Evolutionary conservation across 2,113 vertebrate species (phyloP).

Genomic region (Rhynchomys soricoides): DNA sequence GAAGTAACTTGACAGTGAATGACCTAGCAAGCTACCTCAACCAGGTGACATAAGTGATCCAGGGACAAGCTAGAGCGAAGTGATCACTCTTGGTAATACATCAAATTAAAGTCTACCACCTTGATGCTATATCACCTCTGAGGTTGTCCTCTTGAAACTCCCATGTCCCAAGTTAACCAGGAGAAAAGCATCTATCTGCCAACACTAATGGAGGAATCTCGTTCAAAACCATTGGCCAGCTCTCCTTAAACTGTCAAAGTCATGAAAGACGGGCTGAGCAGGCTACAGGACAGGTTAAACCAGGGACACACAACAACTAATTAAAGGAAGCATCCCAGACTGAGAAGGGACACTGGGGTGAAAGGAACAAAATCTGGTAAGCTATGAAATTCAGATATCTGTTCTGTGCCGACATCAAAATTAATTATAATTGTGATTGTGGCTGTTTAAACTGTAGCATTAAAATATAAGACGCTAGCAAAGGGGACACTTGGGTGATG

Average conservation of each 20-base stretch:
- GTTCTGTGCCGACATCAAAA: neutral
- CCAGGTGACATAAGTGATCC: neutral
- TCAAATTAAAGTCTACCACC: too few species aligned
- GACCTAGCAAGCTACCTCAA: neutral
- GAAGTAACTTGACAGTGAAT: neutral
- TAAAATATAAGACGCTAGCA: neutral
- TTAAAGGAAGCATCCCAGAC: neutral
- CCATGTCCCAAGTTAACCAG: rapidly evolving
- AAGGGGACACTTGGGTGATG: rapidly evolving
- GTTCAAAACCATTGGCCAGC: neutral
- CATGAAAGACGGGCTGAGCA: neutral
- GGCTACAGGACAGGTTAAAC: neutral
- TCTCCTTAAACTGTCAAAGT: neutral
- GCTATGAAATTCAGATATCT: neutral
- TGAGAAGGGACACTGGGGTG: neutral
- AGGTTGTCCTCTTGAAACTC: neutral
- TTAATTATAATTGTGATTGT: neutral
- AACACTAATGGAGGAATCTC: neutral
- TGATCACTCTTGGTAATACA: too few species aligned
- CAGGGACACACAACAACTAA: neutral
- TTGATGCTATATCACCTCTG: neutral
- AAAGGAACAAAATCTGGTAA: neutral
- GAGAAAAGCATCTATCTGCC: neutral
- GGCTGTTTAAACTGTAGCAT: neutral
- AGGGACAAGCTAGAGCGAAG: neutral